These are phyloP conservation scores for Trachelipus rathkii DNA, from an alignment of 1,140 invertebrate genomes.

Conservation along the genomic window DNA sequence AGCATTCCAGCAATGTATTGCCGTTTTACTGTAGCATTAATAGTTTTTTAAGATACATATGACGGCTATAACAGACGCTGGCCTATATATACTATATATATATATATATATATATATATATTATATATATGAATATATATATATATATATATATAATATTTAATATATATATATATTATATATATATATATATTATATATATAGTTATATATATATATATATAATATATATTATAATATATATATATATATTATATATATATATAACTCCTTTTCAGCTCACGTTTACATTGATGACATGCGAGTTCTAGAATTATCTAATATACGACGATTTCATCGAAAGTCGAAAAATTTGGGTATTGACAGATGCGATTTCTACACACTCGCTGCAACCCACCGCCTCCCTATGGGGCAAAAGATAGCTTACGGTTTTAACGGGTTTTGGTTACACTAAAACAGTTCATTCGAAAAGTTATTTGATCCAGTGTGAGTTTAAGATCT, in stretches of 20 bases:
- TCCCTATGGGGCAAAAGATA: background rate
- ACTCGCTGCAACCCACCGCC: constrained; percentile 16
- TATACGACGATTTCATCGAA: constrained; percentile 36
- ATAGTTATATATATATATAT: too few relatives aligned
- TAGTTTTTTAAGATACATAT: too few relatives aligned
- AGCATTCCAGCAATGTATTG: too few relatives aligned
- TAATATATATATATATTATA: constrained; percentile 10
- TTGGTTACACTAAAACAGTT: constrained; percentile 33
- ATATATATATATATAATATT: constrained; percentile 14
- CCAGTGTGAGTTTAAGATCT: background rate
- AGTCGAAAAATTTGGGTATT: background rate
- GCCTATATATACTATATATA: too few relatives aligned
- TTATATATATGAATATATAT: background rate
- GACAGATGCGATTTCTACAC: constrained; percentile 36
- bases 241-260: too few relatives aligned
- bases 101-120: background rate
- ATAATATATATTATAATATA: background rate
- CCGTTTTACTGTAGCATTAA: too few relatives aligned
- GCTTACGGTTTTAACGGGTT: constrained; percentile 35
- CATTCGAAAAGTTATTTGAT: background rate
- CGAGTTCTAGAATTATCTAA: constrained; percentile 33
- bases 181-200: constrained; percentile 15
- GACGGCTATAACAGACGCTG: too few relatives aligned
- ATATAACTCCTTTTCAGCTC: too few relatives aligned
- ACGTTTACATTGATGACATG: constrained; percentile 43